These are phyloP conservation scores for Diacarnus erythraeanus DNA, from an alignment of 37 sponge, comb jelly and placozoan genomes.

Conservation along the genomic window DNA sequence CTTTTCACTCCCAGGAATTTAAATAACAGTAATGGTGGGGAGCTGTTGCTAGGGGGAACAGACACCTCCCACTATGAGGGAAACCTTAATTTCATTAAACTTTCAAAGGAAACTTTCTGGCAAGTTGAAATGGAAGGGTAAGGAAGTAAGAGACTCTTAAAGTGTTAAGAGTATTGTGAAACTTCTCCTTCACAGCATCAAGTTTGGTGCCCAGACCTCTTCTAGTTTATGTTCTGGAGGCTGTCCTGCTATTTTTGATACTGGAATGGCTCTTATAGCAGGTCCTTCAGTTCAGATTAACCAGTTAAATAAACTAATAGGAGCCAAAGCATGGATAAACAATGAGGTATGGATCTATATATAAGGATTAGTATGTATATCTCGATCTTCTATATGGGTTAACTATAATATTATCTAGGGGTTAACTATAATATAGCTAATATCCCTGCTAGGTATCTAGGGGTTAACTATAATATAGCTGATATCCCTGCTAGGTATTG, in stretches of 20 bases:
- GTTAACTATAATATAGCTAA: too few species aligned
- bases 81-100: constrained; percentile 47
- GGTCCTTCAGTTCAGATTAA: constrained; percentile 77
- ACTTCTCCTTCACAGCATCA: too few species aligned
- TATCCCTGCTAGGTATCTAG: too few species aligned
- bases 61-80: constrained; percentile 81
- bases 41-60: constrained; percentile 87
- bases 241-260: constrained; percentile 95
- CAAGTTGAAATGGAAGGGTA: constrained; percentile 77
- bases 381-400: too few species aligned
- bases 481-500: too few species aligned
- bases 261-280: constrained; percentile 93
- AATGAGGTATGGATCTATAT: constrained; percentile 40
- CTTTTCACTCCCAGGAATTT: constrained; percentile 35
- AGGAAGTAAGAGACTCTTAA: too few species aligned
- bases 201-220: constrained; percentile 9
- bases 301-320: constrained; percentile 61
- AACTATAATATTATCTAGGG: too few species aligned
- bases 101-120: constrained; percentile 84
- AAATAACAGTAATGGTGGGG: constrained; percentile 63
- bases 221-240: constrained; percentile 46
- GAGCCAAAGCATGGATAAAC: constrained; percentile 73
- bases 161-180: too few species aligned
- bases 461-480: too few species aligned
- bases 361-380: too few species aligned